Evolutionary conservation across 1,140 invertebrate genomes (phyloP).

Genomic region (Tetragnatha versicolor): DNA sequence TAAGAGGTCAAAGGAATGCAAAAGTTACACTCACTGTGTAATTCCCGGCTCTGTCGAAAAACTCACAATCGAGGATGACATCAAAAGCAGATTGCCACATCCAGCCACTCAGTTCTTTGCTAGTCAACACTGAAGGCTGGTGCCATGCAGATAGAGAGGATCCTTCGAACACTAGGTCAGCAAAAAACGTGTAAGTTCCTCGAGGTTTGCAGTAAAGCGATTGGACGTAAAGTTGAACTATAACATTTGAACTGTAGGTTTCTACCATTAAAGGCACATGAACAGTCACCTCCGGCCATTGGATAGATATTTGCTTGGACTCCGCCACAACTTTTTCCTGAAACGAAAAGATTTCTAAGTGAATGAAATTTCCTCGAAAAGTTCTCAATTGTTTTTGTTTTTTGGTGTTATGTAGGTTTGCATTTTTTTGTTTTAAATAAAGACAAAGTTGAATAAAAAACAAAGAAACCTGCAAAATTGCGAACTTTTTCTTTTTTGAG

Average conservation of each 20-base stretch:
- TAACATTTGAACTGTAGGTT: slow-evolving; percentile 56
- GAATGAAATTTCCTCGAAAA: too few species aligned
- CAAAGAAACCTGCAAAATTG: too few species aligned
- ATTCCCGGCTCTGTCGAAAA: slow-evolving; percentile 56
- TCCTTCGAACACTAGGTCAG: slow-evolving; percentile 47
- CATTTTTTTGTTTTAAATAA: too few species aligned
- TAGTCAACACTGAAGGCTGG: slow-evolving; percentile 26
- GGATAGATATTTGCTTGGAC: slow-evolving; percentile 39
- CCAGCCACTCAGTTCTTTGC: slow-evolving; percentile 38
- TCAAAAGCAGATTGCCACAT: slow-evolving; percentile 45
- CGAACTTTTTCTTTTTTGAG: too few species aligned
- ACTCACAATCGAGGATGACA: slow-evolving; percentile 48
- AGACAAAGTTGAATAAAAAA: too few species aligned
- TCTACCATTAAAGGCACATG: slow-evolving; percentile 58
- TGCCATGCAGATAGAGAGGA: slow-evolving; percentile 22
- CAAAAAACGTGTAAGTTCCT: background rate
- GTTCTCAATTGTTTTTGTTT: too few species aligned
- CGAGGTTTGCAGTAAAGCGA: slow-evolving; percentile 42
- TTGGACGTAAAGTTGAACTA: slow-evolving; percentile 40
- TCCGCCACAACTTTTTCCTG: slow-evolving; percentile 41
- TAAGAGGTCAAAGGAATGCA: too few species aligned
- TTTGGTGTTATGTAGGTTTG: too few species aligned
- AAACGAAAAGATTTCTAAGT: background rate
- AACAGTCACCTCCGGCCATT: slow-evolving; percentile 54
- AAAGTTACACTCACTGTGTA: slow-evolving; percentile 48